These are phyloP conservation scores for Cryptoblepharus egeriae DNA, from an alignment of 2,797 vertebrate species.

Conservation along the genomic window DNA sequence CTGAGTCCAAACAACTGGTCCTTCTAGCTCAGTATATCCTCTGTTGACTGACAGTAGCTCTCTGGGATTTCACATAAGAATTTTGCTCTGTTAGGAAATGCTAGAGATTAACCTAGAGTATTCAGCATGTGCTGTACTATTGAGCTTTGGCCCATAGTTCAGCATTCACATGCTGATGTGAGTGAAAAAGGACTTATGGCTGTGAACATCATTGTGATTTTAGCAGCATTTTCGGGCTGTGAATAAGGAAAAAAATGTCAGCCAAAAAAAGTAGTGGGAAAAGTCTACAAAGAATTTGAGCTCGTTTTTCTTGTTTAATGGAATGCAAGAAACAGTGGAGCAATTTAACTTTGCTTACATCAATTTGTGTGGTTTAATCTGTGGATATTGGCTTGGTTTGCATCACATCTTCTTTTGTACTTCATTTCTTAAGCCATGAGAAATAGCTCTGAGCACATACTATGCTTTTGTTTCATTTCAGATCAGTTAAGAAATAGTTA, in stretches of 20 bases:
- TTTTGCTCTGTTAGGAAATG: too few species aligned
- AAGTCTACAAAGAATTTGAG: slow-evolving; percentile 2
- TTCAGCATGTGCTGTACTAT: too few species aligned
- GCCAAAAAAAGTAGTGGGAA: slow-evolving; percentile 17
- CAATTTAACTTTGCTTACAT: too few species aligned
- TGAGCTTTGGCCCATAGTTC: too few species aligned
- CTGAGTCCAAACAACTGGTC: too few species aligned
- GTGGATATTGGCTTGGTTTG: slow-evolving; percentile 12
- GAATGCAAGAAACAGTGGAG: too few species aligned
- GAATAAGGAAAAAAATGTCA: not conserved
- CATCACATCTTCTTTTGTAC: slow-evolving; percentile 4
- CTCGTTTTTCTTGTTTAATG: not conserved
- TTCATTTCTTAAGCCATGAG: not conserved
- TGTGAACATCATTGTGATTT: not conserved
- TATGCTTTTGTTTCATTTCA: slow-evolving; percentile 67
- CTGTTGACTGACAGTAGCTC: too few species aligned
- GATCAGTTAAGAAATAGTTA: slow-evolving; percentile 96
- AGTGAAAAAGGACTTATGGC: not conserved
- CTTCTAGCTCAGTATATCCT: too few species aligned
- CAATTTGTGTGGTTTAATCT: slow-evolving; percentile 12
- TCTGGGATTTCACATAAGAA: too few species aligned
- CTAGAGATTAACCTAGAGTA: too few species aligned
- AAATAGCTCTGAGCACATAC: not conserved
- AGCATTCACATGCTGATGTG: not conserved
- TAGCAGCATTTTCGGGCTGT: not conserved